Conservation (phyloP, 2,113 vertebrate genomes). For the Ranitomeya imitator region DNA sequence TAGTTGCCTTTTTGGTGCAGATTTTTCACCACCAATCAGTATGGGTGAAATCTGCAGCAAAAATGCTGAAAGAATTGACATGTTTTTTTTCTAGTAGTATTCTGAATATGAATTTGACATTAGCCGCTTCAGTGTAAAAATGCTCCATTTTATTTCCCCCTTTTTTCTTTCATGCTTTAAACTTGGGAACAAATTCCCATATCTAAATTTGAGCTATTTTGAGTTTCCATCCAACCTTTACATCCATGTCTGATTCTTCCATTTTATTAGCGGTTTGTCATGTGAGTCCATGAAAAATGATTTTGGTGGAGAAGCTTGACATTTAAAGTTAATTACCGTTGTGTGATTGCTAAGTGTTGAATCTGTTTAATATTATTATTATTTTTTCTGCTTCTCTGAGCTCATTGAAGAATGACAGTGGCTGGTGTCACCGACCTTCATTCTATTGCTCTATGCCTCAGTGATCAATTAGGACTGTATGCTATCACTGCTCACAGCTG, state of each 20-base stretch:
- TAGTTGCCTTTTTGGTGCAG: too few relatives aligned
- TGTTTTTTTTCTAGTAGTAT: too few relatives aligned
- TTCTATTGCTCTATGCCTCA: conserved; percentile 5
- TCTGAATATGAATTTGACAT: too few relatives aligned
- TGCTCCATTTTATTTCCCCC: not conserved
- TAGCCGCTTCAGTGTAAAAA: not conserved
- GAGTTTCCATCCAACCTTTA: not conserved
- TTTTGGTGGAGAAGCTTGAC: conserved; percentile 39
- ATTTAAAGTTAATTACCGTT: conserved; percentile 40
- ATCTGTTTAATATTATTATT: conserved; percentile 25
- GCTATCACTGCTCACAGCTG: conserved; percentile 7
- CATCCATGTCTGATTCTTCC: not conserved
- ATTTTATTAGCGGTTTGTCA: conserved; percentile 20
- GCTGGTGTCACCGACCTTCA: conserved; percentile 13
- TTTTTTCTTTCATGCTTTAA: not conserved
- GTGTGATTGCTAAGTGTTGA: conserved; percentile 22
- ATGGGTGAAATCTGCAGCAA: too few relatives aligned
- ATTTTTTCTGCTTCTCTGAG: conserved; percentile 9
- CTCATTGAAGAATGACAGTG: conserved; percentile 28
- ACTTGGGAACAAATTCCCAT: not conserved
- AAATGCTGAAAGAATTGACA: too few relatives aligned
- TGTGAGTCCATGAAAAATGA: conserved; percentile 41
- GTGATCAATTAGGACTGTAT: conserved; percentile 31
- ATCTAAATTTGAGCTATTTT: not conserved
- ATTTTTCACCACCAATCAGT: too few relatives aligned